These are phyloP conservation scores for Scelioninae gen. 1 DNA, from an alignment of 2,888 invertebrate genomes.

Conservation along the genomic window DNA sequence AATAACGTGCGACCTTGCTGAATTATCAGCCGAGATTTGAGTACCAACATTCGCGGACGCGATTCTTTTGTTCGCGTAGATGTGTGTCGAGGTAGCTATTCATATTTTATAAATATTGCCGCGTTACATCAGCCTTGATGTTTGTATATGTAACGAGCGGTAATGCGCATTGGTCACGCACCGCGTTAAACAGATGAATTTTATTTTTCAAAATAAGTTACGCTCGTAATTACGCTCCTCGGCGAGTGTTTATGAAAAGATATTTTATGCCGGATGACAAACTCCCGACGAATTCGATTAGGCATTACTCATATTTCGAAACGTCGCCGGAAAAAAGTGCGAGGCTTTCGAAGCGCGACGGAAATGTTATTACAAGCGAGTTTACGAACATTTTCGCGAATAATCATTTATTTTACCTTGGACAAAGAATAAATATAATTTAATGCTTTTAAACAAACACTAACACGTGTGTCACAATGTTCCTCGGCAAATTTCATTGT, in stretches of 20 bases:
- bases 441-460: slow-evolving; percentile 40
- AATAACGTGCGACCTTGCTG: slow-evolving; percentile 65
- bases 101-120: slow-evolving; percentile 71
- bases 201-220: slow-evolving; percentile 39
- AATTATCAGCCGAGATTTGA: slow-evolving; percentile 71
- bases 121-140: slow-evolving; percentile 66
- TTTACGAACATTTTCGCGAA: slow-evolving; percentile 39
- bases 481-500: not conserved
- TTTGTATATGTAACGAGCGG: slow-evolving; percentile 65
- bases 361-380: slow-evolving; percentile 37
- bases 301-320: slow-evolving; percentile 22
- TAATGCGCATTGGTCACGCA: slow-evolving; percentile 70
- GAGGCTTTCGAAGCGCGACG: not conserved
- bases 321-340: not conserved
- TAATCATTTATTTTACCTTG: slow-evolving; percentile 54
- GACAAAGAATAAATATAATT: slow-evolving; percentile 42
- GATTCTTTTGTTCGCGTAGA: slow-evolving; percentile 67
- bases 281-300: slow-evolving; percentile 19
- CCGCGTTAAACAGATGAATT: slow-evolving; percentile 39
- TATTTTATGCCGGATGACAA: slow-evolving; percentile 43
- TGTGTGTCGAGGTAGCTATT: slow-evolving; percentile 72
- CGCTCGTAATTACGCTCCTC: slow-evolving; percentile 28
- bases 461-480: slow-evolving; percentile 32
- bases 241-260: slow-evolving; percentile 44
- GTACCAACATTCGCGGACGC: slow-evolving; percentile 52